Conservation (phyloP, 2,113 vertebrate genomes). For the Pelusios castaneus region DNA sequence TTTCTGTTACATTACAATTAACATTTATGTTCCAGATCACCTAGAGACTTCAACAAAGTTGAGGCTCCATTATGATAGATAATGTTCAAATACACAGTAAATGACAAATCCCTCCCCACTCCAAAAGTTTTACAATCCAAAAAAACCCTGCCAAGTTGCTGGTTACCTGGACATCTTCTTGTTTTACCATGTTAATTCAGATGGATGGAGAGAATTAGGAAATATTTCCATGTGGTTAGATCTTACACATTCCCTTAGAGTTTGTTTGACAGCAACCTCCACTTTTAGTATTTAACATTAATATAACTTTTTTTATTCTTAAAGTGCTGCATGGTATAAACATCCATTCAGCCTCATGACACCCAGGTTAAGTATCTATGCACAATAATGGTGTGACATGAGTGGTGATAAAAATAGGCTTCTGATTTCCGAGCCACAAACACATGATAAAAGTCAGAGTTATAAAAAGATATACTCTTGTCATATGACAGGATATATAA, state of each 20-base stretch:
- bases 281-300: background rate
- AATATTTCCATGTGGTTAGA: background rate
- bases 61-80: background rate
- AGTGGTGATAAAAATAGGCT: too few relatives aligned
- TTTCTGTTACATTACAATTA: background rate
- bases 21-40: background rate
- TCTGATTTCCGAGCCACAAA: too few relatives aligned
- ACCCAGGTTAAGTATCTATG: too few relatives aligned
- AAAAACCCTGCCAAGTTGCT: background rate
- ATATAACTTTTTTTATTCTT: background rate
- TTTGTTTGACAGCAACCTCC: background rate
- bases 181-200: background rate
- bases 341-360: too few relatives aligned
- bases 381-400: too few relatives aligned
- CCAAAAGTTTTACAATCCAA: background rate
- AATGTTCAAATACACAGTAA: background rate
- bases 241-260: background rate
- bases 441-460: background rate
- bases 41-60: background rate
- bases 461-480: too few relatives aligned
- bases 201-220: background rate
- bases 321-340: background rate
- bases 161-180: background rate
- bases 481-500: too few relatives aligned
- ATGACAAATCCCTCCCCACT: background rate